Evolutionary conservation across 1,140 invertebrate species (phyloP).

Genomic region (Cylas formicarius): DNA sequence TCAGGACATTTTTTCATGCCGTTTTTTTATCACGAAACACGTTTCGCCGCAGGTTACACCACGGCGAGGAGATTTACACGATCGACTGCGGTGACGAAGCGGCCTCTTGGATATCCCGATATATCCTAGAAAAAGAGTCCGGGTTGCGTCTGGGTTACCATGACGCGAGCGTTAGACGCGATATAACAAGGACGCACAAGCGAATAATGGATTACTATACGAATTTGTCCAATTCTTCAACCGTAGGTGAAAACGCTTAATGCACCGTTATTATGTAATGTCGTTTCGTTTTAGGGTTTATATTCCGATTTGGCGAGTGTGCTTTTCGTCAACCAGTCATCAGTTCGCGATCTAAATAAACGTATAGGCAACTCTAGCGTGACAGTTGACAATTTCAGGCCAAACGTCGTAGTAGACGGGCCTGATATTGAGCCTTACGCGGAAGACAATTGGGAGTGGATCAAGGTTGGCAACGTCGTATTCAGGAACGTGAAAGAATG

Average conservation of each 20-base stretch:
- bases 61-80: constrained; percentile 40
- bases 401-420: constrained; percentile 62
- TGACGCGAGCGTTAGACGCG: constrained; percentile 38
- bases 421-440: constrained; percentile 47
- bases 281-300: constrained; percentile 25
- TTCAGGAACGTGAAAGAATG: constrained; percentile 60
- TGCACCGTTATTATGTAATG: not conserved
- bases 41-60: constrained; percentile 15
- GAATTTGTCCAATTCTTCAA: constrained; percentile 25
- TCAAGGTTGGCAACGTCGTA: constrained; percentile 57
- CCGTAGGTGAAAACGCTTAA: constrained; percentile 15
- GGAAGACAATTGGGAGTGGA: constrained; percentile 63
- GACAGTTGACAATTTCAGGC: constrained; percentile 53
- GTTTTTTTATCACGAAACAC: not conserved
- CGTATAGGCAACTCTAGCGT: constrained; percentile 47
- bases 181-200: constrained; percentile 28
- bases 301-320: constrained; percentile 32
- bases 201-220: constrained; percentile 28
- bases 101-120: constrained; percentile 54
- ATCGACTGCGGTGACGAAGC: constrained; percentile 56
- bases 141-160: constrained; percentile 54
- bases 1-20: not conserved
- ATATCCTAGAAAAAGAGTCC: constrained; percentile 47
- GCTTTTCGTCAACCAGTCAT: constrained; percentile 53
- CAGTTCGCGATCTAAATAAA: constrained; percentile 56